Evolutionary conservation across 2,113 vertebrate species (phyloP).

Genomic region (Nycticryphes semicollaris): DNA sequence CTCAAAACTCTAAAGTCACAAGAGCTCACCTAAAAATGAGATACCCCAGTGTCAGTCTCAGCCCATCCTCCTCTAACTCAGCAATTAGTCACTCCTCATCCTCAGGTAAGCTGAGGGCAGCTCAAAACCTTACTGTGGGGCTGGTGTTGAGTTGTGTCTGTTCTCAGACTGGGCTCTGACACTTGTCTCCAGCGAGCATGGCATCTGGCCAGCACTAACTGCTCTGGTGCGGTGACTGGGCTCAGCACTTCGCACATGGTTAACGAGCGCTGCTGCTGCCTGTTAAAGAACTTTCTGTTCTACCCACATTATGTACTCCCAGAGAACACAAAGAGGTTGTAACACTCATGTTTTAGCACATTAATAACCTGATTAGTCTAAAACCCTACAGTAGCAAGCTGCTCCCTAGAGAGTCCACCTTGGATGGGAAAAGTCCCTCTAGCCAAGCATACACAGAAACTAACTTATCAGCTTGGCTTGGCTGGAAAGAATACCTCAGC

Average conservation of each 20-base stretch:
- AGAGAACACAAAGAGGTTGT: neutral
- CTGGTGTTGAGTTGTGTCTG: rapidly evolving
- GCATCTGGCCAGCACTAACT: rapidly evolving
- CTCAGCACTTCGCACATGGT: rapidly evolving
- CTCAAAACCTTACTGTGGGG: neutral
- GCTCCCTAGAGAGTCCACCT: neutral
- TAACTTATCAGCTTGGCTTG: neutral
- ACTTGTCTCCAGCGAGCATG: rapidly evolving
- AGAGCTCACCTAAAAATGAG: neutral
- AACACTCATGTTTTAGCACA: rapidly evolving
- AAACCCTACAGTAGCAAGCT: neutral
- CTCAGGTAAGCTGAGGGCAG: neutral
- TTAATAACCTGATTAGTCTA: neutral
- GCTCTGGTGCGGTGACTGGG: rapidly evolving
- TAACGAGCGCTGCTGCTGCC: rapidly evolving
- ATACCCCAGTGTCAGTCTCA: neutral
- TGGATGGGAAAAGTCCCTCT: neutral
- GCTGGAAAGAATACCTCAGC: neutral
- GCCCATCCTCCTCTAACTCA: neutral
- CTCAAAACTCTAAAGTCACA: rapidly evolving
- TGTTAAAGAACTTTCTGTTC: neutral
- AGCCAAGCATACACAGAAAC: neutral
- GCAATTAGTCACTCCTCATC: neutral
- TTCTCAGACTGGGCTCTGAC: neutral
- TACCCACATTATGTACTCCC: neutral